Evolutionary conservation across 1,140 invertebrate species (phyloP), one percentile per base, ranked within the genome.

Genomic region (Macrosteles quadrilineatus): DNA sequence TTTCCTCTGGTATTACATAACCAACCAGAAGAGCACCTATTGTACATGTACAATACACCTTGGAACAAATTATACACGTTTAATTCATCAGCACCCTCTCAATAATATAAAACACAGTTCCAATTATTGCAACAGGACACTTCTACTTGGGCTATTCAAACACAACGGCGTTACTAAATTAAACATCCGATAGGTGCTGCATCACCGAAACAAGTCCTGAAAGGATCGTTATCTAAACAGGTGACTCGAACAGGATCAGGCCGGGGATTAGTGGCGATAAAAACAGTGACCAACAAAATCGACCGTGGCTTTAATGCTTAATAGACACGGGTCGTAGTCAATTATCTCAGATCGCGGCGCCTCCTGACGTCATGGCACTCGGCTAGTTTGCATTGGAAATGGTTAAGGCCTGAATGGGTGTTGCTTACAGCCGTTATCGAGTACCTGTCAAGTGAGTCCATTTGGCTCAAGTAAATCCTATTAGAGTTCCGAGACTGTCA

Each of bases 391-490:
- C 47, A 50, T 50, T 50, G 47, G 47, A 50, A 50, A 50, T 50
- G 47, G 47, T 50, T 50, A 50, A 50, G 47, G 3, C 47, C 47
- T 50, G 47, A 50, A 50, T 50, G 47, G 47, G 47, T 50, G 47
- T 50, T 50, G 47, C 47, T 50, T 50, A 50, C 47, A 50, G 21
- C 14, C 47, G 47, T 50, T 50, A 50, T 50, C 47, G 47, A 50
- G 47, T 50, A 21, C 14, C 47, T 21, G 14, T 17, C 21, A 17
- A 50, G 47, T 11, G 14, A 50, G 47, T 50, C 47, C 47, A 50
- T 50, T 50, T 50, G 47, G 47, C 47, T 50, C 47, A 50, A 50
- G 14, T 50, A 50, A 50, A 50, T 50, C 47, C 47, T 50, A 50
- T 50, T 50, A 50, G 47, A 50, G 47, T 3, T 17, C n/a, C 14